Evolutionary conservation across 2,888 invertebrate species (phyloP).

Genomic region (Tenthredo amoena): DNA sequence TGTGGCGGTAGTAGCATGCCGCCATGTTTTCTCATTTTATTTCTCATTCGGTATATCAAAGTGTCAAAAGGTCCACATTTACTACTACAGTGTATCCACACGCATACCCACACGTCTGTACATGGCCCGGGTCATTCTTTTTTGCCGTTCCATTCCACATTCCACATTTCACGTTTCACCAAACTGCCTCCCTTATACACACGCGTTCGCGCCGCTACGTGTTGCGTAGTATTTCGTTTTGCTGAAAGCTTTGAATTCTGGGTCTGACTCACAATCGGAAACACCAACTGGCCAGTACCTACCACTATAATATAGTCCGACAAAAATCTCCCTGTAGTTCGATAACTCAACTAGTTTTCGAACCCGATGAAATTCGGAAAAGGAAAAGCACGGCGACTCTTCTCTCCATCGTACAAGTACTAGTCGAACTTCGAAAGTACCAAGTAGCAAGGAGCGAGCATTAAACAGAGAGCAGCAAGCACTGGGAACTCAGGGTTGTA

Average conservation of each 20-base stretch:
- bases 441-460: not conserved
- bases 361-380: not conserved
- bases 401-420: not conserved
- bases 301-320: not conserved
- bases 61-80: not conserved
- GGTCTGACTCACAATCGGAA: not conserved
- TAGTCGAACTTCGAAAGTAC: not conserved
- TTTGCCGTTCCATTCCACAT: conserved; percentile 29
- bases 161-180: conserved; percentile 15
- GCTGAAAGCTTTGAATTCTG: conserved; percentile 9
- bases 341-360: not conserved
- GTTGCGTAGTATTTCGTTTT: conserved; percentile 22
- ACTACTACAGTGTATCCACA: not conserved
- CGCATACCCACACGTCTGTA: not conserved
- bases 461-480: not conserved
- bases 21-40: conserved; percentile 38
- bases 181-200: not conserved
- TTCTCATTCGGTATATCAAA: conserved; percentile 40
- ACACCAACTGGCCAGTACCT: not conserved
- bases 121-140: not conserved
- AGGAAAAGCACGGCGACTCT: not conserved
- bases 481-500: not conserved
- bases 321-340: not conserved
- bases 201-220: not conserved
- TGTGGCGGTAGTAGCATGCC: not conserved